Conservation (phyloP, 2,797 vertebrate genomes). For the Typhlichthys subterraneus region DNA sequence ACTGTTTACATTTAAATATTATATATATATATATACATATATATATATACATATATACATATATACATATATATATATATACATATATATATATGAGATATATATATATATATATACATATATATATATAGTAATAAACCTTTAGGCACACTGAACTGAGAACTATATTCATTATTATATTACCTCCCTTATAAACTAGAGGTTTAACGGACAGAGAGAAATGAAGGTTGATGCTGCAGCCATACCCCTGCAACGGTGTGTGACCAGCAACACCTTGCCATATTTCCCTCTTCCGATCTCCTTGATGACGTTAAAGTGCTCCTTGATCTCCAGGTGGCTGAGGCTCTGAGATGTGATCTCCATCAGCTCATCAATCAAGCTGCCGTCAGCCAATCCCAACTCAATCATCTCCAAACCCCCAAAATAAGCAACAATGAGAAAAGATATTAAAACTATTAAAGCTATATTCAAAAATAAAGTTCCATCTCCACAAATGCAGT, state of each 20-base stretch:
- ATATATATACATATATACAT: too few relatives aligned
- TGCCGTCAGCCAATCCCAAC: constrained; percentile 68
- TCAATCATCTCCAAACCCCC: constrained; percentile 65
- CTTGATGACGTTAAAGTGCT: constrained; percentile 80
- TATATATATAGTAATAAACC: too few relatives aligned
- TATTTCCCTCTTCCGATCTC: constrained; percentile 83
- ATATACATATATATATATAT: too few relatives aligned
- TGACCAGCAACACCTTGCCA: constrained; percentile 80
- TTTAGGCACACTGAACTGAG: too few relatives aligned
- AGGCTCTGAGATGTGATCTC: constrained; percentile 80
- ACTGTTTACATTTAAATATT: too few relatives aligned
- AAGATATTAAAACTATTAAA: background rate
- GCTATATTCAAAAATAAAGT: too few relatives aligned
- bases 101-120: too few relatives aligned
- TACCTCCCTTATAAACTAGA: background rate
- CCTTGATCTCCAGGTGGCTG: constrained; percentile 74
- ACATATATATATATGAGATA: too few relatives aligned
- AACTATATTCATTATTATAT: too few relatives aligned
- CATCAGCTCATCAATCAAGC: constrained; percentile 81
- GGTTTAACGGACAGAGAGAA: background rate
- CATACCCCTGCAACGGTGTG: constrained; percentile 78
- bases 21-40: too few relatives aligned
- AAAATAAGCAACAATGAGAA: background rate
- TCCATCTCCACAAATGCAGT: too few relatives aligned
- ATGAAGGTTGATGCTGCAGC: background rate